A percentile compares a stretch with the other conserved stretches of the same genome.
These are phyloP conservation scores for Mythimna albipuncta DNA, from an alignment of 2,888 invertebrate species.

Conservation along the genomic window DNA sequence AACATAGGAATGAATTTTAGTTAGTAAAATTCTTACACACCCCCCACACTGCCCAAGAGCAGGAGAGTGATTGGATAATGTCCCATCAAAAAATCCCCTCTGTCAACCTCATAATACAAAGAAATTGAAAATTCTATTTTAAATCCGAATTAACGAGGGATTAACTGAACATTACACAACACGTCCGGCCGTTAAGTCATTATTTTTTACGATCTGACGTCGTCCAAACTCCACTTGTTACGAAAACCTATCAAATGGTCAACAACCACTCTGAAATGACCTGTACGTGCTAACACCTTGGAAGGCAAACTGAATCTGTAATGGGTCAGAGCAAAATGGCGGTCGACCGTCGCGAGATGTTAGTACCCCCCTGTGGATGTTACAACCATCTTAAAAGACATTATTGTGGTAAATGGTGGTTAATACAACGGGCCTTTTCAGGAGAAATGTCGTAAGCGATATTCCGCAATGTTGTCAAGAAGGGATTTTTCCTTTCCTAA, in stretches of 20 bases:
- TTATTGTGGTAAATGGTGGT: slow-evolving; percentile 57
- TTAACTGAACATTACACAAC: slow-evolving; percentile 59
- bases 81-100: neutral
- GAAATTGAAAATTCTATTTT: slow-evolving; percentile 20
- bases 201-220: slow-evolving; percentile 70
- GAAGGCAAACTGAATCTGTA: slow-evolving; percentile 6
- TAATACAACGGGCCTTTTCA: slow-evolving; percentile 32
- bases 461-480: no score
- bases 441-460: no score
- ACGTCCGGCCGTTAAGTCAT: slow-evolving; percentile 62
- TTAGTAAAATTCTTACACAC: no score
- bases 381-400: slow-evolving; percentile 63
- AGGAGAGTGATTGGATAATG: no score
- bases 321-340: slow-evolving; percentile 57
- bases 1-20: no score
- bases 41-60: no score
- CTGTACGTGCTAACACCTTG: slow-evolving; percentile 36
- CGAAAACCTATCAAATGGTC: slow-evolving; percentile 66
- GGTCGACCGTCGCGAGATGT: slow-evolving; percentile 57
- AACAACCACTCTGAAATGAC: slow-evolving; percentile 58
- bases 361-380: slow-evolving; percentile 57
- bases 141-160: slow-evolving; percentile 41
- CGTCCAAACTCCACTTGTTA: slow-evolving; percentile 69
- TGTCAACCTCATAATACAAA: no score
- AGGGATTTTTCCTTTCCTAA: no score